Conservation (phyloP, 2,797 vertebrate species). For the Notoglanidium macrostoma region DNA sequence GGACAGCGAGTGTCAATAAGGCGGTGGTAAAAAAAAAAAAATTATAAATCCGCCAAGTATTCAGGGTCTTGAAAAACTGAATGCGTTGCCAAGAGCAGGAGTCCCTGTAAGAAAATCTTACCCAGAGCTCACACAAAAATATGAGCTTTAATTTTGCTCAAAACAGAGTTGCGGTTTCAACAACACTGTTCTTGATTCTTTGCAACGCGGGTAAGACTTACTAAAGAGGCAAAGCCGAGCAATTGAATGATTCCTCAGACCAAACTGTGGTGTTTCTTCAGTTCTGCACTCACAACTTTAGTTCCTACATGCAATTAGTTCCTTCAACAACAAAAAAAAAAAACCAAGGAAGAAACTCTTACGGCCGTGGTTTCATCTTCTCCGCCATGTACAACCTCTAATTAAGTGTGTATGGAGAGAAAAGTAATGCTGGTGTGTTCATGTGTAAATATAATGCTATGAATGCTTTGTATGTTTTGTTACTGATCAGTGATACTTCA, state of each 20-base stretch:
- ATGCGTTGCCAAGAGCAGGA: background rate
- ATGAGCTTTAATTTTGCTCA: too few species aligned
- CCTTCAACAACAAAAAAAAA: too few species aligned
- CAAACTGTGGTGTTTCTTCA: background rate
- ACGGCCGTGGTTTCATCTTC: background rate
- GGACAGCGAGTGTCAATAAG: background rate
- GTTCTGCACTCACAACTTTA: background rate
- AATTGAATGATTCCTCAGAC: background rate
- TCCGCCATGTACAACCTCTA: background rate
- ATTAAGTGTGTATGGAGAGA: background rate
- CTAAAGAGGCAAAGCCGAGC: background rate
- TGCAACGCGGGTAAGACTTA: background rate
- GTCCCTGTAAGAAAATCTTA: background rate
- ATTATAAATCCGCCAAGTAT: background rate
- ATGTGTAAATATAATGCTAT: background rate
- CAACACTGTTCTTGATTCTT: background rate
- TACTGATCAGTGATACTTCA: background rate
- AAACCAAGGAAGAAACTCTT: background rate
- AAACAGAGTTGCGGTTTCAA: too few species aligned
- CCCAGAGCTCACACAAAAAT: background rate
- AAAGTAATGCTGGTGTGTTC: background rate
- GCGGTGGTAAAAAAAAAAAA: background rate
- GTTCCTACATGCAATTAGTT: background rate
- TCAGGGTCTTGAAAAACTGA: background rate
- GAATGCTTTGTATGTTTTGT: slow-evolving; percentile 3